Evolutionary conservation across 2,888 invertebrate genomes (phyloP).

Genomic region (Strigamia crassipes): DNA sequence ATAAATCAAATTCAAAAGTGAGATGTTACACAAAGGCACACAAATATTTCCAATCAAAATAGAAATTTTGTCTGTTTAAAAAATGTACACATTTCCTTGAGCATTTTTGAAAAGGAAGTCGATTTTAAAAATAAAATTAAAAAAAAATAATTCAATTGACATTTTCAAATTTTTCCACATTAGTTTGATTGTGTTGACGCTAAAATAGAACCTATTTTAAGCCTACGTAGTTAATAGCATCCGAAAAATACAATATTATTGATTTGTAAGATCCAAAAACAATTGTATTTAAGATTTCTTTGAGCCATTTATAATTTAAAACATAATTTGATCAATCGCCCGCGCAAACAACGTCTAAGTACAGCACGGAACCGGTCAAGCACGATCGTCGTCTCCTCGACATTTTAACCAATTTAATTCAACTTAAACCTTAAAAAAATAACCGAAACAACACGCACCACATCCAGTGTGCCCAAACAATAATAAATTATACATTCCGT

Average conservation of each 20-base stretch:
- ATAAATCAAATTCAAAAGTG: no score
- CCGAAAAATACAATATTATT: neutral
- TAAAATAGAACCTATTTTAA: neutral
- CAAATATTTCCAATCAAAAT: neutral
- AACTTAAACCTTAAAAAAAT: neutral
- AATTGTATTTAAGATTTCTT: neutral
- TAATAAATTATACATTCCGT: neutral
- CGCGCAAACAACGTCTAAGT: neutral
- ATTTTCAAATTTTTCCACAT: neutral
- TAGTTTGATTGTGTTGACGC: constrained; percentile 3
- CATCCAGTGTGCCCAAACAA: neutral
- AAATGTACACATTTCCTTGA: constrained; percentile 1
- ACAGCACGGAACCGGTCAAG: no score
- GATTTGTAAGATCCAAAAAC: neutral
- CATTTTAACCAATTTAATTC: neutral
- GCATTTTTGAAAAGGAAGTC: neutral
- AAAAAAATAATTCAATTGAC: neutral
- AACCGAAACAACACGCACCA: neutral
- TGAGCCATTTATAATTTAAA: neutral
- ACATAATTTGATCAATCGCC: neutral
- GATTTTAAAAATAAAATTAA: neutral
- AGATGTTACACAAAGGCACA: neutral
- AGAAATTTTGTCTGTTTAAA: neutral
- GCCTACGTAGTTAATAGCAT: neutral
- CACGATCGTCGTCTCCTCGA: neutral